A percentile compares a stretch with the other conserved stretches of the same genome.
Conservation (phyloP, 2,888 invertebrate genomes). For the Drosophila differens region DNA sequence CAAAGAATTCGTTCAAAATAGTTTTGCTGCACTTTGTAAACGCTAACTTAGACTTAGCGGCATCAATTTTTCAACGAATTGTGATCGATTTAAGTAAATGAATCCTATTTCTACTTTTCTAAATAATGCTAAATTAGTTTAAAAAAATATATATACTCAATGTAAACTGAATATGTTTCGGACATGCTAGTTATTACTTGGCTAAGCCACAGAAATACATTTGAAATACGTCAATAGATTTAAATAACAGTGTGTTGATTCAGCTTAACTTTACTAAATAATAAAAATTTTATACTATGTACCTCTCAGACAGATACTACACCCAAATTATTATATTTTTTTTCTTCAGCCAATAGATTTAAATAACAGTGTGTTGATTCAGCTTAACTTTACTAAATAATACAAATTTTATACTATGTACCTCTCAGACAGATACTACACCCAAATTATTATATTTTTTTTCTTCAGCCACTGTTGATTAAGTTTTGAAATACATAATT, state of each 20-base stretch:
- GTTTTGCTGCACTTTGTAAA: neutral
- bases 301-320: neutral
- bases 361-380: neutral
- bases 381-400: neutral
- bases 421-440: neutral
- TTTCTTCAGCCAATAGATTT: neutral
- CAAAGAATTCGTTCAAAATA: neutral
- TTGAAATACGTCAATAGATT: neutral
- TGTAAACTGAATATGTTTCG: neutral
- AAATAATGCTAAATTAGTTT: neutral
- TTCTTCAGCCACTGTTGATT: neutral
- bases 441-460: neutral
- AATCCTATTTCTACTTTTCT: neutral
- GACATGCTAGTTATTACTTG: neutral
- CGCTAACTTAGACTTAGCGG: no score
- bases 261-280: neutral
- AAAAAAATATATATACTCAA: neutral
- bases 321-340: neutral
- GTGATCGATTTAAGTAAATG: neutral
- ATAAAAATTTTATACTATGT: accelerated
- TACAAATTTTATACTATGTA: accelerated
- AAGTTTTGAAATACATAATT: neutral
- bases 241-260: neutral
- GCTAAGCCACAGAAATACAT: neutral
- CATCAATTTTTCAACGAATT: neutral